These are phyloP conservation scores for Uropsilus gracilis DNA, from an alignment of 2,113 vertebrate genomes.

Conservation along the genomic window DNA sequence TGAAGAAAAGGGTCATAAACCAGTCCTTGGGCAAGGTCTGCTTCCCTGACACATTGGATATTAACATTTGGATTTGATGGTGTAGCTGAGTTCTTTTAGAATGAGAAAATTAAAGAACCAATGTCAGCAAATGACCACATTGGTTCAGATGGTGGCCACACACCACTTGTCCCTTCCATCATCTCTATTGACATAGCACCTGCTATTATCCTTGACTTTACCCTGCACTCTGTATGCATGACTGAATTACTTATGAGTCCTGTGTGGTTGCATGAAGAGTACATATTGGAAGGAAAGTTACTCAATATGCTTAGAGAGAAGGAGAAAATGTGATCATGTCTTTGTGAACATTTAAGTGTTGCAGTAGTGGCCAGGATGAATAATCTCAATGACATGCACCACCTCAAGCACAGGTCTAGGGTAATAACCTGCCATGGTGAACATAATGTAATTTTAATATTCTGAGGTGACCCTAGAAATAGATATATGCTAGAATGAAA, in stretches of 20 bases:
- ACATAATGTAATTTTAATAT: neutral
- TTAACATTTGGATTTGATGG: neutral
- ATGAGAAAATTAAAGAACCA: slow-evolving; percentile 4
- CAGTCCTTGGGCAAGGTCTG: slow-evolving; percentile 20
- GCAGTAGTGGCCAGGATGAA: slow-evolving; percentile 14
- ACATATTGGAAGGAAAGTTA: slow-evolving; percentile 40
- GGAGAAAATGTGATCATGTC: neutral
- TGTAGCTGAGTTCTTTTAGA: slow-evolving; percentile 11
- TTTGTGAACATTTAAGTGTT: slow-evolving; percentile 40
- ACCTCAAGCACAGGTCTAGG: neutral
- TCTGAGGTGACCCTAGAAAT: slow-evolving; percentile 48
- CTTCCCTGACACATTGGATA: neutral
- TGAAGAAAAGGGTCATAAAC: neutral
- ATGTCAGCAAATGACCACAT: slow-evolving; percentile 32
- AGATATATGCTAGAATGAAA: slow-evolving; percentile 28
- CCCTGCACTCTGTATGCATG: neutral
- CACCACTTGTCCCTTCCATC: slow-evolving; percentile 49
- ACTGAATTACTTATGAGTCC: slow-evolving; percentile 20
- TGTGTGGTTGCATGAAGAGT: slow-evolving; percentile 54
- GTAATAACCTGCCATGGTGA: neutral
- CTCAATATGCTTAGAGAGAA: slow-evolving; percentile 2
- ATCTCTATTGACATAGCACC: neutral
- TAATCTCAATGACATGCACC: neutral
- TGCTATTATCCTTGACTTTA: slow-evolving; percentile 66
- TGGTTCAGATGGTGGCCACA: neutral